phyloP scores from a whole-genome alignment of 2,797 vertebrate genomes.

The Vespertilio murinus region DNA sequence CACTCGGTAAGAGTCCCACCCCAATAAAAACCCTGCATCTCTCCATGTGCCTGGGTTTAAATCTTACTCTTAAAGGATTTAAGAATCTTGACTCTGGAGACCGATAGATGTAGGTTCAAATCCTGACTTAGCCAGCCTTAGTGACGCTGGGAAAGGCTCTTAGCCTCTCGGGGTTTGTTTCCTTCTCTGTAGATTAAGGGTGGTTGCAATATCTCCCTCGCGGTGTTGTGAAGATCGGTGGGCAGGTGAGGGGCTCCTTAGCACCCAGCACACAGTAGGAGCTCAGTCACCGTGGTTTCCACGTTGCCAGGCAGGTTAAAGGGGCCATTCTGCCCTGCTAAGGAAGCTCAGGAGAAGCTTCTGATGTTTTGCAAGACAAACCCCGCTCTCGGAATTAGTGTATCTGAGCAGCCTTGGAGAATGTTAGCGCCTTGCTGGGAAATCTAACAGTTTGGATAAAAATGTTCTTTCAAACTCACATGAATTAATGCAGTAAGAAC shows the following conservation, averaged over 20 bases:
- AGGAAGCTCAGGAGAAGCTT: slow-evolving; percentile 37
- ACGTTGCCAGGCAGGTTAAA: not conserved
- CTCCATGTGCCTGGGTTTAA: not conserved
- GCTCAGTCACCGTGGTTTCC: not conserved
- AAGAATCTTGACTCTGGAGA: not conserved
- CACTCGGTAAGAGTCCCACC: not conserved
- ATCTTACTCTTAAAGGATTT: not conserved
- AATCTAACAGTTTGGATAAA: slow-evolving; percentile 81
- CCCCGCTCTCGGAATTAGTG: slow-evolving; percentile 51
- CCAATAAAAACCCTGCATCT: not conserved
- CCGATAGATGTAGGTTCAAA: not conserved
- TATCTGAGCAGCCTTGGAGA: slow-evolving; percentile 74
- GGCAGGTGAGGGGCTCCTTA: not conserved
- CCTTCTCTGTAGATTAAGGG: not conserved
- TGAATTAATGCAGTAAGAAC: slow-evolving; percentile 82
- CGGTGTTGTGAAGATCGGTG: not conserved
- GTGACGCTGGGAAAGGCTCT: not conserved
- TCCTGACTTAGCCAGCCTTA: not conserved
- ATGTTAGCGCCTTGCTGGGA: slow-evolving; percentile 74
- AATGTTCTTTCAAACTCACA: slow-evolving; percentile 76
- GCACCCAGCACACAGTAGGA: not conserved
- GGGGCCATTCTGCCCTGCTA: slow-evolving; percentile 9
- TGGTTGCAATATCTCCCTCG: not conserved
- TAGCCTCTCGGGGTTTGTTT: not conserved
- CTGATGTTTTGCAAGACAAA: slow-evolving; percentile 55